phyloP scores from a whole-genome alignment of 35 echinoderm and acorn worm genomes.

The Lytechinus pictus region DNA sequence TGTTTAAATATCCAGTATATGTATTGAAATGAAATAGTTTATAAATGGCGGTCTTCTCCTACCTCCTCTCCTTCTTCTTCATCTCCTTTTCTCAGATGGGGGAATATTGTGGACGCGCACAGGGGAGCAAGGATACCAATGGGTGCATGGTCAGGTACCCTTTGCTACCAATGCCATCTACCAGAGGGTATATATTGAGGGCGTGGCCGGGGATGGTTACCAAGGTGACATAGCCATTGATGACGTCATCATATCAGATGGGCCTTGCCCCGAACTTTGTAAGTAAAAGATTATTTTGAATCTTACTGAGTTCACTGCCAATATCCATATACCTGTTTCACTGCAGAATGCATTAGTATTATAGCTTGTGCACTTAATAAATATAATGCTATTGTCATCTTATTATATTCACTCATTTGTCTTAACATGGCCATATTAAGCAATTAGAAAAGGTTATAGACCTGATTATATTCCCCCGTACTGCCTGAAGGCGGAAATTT shows the following conservation, averaged over 20 bases:
- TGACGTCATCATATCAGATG: slow-evolving; percentile 69
- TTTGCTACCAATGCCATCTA: not conserved
- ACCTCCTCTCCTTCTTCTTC: not conserved
- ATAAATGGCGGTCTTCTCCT: not conserved
- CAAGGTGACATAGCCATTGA: slow-evolving; percentile 82
- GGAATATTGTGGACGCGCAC: slow-evolving; percentile 24
- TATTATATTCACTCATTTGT: too few species aligned
- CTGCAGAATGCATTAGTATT: too few species aligned
- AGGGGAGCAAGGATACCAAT: slow-evolving; percentile 46
- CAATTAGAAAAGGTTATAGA: too few species aligned
- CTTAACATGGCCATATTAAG: too few species aligned
- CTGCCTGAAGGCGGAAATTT: too few species aligned
- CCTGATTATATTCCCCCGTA: too few species aligned
- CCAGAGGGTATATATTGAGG: slow-evolving; percentile 75
- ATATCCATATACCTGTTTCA: too few species aligned
- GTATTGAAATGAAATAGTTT: too few species aligned
- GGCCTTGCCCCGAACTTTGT: slow-evolving; percentile 56
- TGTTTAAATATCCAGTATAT: too few species aligned
- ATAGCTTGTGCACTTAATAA: too few species aligned
- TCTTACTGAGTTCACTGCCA: too few species aligned
- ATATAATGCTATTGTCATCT: too few species aligned
- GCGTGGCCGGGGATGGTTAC: slow-evolving; percentile 62
- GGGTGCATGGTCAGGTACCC: slow-evolving; percentile 33
- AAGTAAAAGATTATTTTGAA: not conserved
- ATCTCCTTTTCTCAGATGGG: not conserved